phyloP scores from a whole-genome alignment of 2,797 vertebrate species.

The Margarornis squamiger region DNA sequence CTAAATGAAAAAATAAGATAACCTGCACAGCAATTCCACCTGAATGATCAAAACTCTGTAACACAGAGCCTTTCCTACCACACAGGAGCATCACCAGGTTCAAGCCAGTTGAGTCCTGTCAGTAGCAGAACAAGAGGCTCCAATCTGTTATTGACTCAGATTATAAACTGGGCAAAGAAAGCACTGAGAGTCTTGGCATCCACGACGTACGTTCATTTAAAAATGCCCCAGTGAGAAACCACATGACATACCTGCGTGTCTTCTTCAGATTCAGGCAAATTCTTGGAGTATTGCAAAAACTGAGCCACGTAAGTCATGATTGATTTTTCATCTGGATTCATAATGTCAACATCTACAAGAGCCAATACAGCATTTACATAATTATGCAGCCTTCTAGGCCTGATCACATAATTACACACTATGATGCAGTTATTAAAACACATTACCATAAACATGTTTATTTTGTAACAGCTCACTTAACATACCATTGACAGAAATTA shows the following conservation, averaged over 20 bases:
- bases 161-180: not conserved
- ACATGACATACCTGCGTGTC: slow-evolving; percentile 78
- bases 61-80: not conserved
- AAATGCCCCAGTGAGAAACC: not conserved
- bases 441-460: slow-evolving; percentile 15
- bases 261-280: slow-evolving; percentile 69
- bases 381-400: slow-evolving; percentile 11
- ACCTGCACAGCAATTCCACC: not conserved
- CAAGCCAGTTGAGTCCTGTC: not conserved
- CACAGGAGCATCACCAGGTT: not conserved
- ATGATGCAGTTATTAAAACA: slow-evolving; percentile 16
- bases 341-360: slow-evolving; percentile 88
- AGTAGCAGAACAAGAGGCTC: not conserved
- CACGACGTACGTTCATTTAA: not conserved
- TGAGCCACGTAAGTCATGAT: slow-evolving; percentile 98
- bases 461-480: slow-evolving; percentile 17
- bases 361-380: not conserved
- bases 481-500: slow-evolving; percentile 16
- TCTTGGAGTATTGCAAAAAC: slow-evolving; percentile 92
- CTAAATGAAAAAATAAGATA: not conserved
- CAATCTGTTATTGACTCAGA: not conserved
- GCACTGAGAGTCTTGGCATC: not conserved
- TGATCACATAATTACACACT: slow-evolving; percentile 33
- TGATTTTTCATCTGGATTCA: slow-evolving; percentile 93
- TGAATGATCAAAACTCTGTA: not conserved